phyloP scores from a whole-genome alignment of 2,888 invertebrate species.

The Actias luna region DNA sequence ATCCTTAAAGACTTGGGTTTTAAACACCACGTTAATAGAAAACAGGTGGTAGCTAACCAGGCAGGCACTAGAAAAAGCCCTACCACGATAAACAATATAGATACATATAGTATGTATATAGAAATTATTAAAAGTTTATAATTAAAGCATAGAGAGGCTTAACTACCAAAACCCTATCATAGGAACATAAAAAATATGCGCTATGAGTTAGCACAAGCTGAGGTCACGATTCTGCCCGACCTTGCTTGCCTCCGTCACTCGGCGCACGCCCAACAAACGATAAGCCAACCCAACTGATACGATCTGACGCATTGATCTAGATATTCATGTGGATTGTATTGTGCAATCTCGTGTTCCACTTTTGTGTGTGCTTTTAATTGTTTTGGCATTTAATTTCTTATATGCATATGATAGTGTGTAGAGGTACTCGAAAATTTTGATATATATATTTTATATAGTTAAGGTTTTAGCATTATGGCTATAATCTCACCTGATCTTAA shows the following conservation, averaged over 20 bases:
- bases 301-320: slow-evolving; percentile 33
- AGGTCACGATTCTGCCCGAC: slow-evolving; percentile 30
- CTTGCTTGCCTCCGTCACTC: slow-evolving; percentile 33
- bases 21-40: no score
- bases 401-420: not conserved
- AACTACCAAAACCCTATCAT: not conserved
- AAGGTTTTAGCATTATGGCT: no score
- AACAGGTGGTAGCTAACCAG: no score
- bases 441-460: no score
- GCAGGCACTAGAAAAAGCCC: no score
- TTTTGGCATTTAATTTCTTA: not conserved
- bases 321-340: slow-evolving; percentile 25
- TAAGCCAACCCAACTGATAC: slow-evolving; percentile 30
- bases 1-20: no score
- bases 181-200: not conserved
- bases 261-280: slow-evolving; percentile 33
- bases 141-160: no score
- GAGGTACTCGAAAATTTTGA: no score
- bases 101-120: not conserved
- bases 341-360: slow-evolving; percentile 4
- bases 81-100: no score
- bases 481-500: no score
- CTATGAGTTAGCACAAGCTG: slow-evolving; percentile 10
- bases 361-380: slow-evolving; percentile 10
- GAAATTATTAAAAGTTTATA: not conserved